A percentile compares a stretch with the other conserved stretches of the same genome.
These are phyloP conservation scores for Puffinus mauretanicus DNA, from an alignment of 2,113 vertebrate genomes.

Conservation along the genomic window DNA sequence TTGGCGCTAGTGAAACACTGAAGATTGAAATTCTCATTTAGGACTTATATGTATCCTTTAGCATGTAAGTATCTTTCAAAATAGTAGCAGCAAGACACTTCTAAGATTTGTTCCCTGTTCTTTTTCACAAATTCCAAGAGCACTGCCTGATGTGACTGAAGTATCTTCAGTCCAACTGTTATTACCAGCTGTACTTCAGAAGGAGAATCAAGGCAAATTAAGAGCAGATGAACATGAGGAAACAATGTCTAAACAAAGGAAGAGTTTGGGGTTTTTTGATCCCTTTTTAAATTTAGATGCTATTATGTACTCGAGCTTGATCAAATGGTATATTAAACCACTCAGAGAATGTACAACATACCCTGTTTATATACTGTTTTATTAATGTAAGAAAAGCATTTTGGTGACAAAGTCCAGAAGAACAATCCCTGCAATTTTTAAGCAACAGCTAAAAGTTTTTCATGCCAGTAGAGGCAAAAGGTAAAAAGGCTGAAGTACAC, in stretches of 20 bases:
- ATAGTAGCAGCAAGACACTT: background rate
- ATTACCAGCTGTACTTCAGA: background rate
- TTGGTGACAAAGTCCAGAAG: background rate
- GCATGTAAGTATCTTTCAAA: background rate
- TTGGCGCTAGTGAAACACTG: background rate
- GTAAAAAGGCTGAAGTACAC: background rate
- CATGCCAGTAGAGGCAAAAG: background rate
- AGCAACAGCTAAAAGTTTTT: background rate
- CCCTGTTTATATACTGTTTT: background rate
- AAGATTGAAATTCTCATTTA: background rate
- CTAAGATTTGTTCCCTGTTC: background rate
- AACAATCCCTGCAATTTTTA: background rate
- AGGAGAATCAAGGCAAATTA: background rate
- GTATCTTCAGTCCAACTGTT: background rate
- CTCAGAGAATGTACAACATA: background rate
- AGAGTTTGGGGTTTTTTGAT: background rate
- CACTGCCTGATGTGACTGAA: background rate
- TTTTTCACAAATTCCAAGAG: background rate
- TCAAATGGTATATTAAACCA: background rate
- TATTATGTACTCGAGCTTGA: background rate
- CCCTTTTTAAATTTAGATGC: background rate
- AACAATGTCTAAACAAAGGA: background rate
- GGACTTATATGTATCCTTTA: too few relatives aligned
- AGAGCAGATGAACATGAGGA: background rate
- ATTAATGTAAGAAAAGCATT: background rate